Percentiles rank a stretch among this genome's conserved stretches.
Evolutionary conservation across 2,113 vertebrate species (phyloP).

Genomic region (Marmota flaviventris): DNA sequence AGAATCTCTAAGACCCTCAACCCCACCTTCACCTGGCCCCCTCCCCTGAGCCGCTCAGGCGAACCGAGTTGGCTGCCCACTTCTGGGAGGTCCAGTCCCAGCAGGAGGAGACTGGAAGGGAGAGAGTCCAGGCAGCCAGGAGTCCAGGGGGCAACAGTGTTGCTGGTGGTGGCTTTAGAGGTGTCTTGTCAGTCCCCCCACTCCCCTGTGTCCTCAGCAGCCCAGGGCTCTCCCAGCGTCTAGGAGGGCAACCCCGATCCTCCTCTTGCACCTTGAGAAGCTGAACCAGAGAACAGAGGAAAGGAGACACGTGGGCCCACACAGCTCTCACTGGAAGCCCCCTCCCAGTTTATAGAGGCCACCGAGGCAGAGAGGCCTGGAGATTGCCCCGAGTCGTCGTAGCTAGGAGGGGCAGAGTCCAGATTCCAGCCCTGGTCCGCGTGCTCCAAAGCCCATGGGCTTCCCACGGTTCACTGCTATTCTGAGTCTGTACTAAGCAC

Average conservation of each 20-base stretch:
- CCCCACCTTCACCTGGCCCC: background rate
- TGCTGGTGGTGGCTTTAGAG: background rate
- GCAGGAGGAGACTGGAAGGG: background rate
- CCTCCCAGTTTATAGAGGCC: background rate
- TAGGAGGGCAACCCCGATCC: background rate
- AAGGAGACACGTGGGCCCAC: background rate
- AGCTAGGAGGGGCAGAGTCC: background rate
- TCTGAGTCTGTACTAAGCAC: background rate
- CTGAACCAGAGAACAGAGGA: background rate
- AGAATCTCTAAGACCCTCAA: background rate
- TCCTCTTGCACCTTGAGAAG: background rate
- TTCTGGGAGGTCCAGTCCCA: background rate
- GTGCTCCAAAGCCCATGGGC: background rate
- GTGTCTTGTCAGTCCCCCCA: background rate
- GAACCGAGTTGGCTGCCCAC: background rate
- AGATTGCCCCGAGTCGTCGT: background rate
- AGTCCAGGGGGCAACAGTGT: background rate
- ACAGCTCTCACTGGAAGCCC: background rate
- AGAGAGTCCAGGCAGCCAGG: background rate
- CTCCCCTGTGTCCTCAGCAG: background rate
- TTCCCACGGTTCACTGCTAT: background rate
- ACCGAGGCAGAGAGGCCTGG: background rate
- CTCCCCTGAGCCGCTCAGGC: background rate
- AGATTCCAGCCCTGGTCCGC: background rate
- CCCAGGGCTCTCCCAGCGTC: background rate